Conservation (phyloP, 2,888 invertebrate species). For the Trachelus stipa region DNA sequence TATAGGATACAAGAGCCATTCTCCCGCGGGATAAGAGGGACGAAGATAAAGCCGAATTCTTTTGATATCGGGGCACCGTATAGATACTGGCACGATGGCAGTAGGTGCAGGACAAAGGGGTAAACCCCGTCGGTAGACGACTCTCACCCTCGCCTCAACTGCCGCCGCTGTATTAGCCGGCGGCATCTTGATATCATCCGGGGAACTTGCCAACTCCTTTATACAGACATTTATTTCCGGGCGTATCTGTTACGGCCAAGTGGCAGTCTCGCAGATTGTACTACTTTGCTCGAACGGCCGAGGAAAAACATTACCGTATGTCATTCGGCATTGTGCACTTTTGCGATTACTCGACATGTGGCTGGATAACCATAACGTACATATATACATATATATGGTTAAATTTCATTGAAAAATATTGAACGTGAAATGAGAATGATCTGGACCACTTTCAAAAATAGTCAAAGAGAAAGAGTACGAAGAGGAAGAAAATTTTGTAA, state of each 20-base stretch:
- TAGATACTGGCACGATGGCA: conserved; percentile 11
- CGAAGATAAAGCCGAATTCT: conserved; percentile 47
- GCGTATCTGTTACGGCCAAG: conserved; percentile 54
- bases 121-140: conserved; percentile 20
- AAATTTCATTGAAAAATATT: background rate
- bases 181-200: conserved; percentile 58
- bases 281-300: conserved; percentile 22
- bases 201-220: conserved; percentile 60
- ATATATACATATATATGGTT: background rate
- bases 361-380: background rate
- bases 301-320: conserved; percentile 48
- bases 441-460: background rate
- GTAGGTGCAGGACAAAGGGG: conserved; percentile 24
- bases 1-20: conserved; percentile 44
- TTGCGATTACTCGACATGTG: conserved; percentile 36
- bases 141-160: background rate
- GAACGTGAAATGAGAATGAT: background rate
- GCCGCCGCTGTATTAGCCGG: conserved; percentile 46
- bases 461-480: background rate
- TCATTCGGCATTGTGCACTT: conserved; percentile 46
- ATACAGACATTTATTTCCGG: conserved; percentile 60
- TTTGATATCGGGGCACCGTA: conserved; percentile 39
- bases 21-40: conserved; percentile 36
- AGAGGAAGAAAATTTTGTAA: too few relatives aligned
- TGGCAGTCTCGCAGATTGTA: conserved; percentile 56